Percentiles rank a stretch among this genome's conserved stretches.
Conservation (phyloP, 2,113 vertebrate species). For the Hemicordylus capensis region DNA sequence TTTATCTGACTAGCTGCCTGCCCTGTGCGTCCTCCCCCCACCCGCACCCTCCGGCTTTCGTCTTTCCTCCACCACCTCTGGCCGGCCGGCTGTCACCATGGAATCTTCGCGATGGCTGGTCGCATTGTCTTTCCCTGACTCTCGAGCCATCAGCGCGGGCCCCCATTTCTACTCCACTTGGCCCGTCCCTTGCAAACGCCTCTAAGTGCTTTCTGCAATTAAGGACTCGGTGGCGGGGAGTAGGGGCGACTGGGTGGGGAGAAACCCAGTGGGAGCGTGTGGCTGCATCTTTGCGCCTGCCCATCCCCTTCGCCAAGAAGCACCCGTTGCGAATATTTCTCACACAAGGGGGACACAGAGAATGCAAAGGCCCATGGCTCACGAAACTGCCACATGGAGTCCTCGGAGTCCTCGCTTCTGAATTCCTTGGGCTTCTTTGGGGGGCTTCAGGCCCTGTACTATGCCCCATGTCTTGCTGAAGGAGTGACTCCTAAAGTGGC, state of each 20-base stretch:
- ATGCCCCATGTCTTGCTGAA: too few relatives aligned
- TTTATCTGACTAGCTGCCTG: too few relatives aligned
- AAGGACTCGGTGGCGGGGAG: neutral
- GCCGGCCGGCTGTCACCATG: neutral
- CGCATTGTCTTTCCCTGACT: neutral
- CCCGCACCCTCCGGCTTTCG: neutral
- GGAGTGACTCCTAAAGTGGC: too few relatives aligned
- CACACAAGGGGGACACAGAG: neutral
- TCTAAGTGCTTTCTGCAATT: conserved; percentile 5
- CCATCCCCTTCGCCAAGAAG: neutral
- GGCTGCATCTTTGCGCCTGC: neutral
- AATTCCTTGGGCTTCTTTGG: too few relatives aligned
- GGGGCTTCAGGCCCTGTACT: too few relatives aligned
- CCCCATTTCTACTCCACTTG: neutral
- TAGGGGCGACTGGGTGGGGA: neutral
- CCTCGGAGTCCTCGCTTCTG: too few relatives aligned
- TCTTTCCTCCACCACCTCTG: neutral
- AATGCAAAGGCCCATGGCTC: neutral
- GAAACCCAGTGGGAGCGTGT: neutral
- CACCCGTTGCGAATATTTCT: neutral
- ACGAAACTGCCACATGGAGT: too few relatives aligned
- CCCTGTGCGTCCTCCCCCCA: neutral
- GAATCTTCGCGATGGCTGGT: neutral
- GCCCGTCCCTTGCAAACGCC: neutral
- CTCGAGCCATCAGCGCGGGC: neutral